Evolutionary conservation across 37 sponge, comb jelly and placozoan species (phyloP).

Genomic region (Ephydatia muelleri): DNA sequence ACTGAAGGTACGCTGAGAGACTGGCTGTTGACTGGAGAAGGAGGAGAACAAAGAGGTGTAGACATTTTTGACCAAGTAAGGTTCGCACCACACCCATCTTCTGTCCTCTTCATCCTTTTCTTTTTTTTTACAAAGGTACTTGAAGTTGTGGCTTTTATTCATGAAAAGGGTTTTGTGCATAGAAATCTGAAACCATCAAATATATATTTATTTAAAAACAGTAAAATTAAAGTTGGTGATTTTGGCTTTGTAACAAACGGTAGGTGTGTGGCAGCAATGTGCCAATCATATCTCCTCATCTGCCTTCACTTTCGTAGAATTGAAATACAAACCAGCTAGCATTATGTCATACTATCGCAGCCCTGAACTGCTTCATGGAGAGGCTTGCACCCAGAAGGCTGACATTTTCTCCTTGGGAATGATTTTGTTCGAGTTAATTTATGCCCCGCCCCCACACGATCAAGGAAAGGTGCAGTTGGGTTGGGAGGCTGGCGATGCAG

Average conservation of each 20-base stretch:
- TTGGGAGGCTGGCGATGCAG: too few species aligned
- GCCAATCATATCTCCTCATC: neutral
- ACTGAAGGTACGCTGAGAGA: slow-evolving; percentile 64
- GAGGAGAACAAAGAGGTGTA: slow-evolving; percentile 25
- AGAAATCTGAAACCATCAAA: slow-evolving; percentile 87
- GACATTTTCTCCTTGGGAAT: slow-evolving; percentile 81
- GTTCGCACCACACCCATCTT: neutral
- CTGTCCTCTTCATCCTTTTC: neutral
- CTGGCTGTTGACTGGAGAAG: slow-evolving; percentile 60
- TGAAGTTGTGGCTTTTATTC: slow-evolving; percentile 76
- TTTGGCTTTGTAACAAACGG: slow-evolving; percentile 75
- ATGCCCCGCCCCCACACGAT: neutral
- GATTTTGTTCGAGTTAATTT: slow-evolving; percentile 70
- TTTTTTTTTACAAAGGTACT: slow-evolving; percentile 44
- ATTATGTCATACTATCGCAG: slow-evolving; percentile 25
- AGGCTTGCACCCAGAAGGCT: slow-evolving; percentile 48
- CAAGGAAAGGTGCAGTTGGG: neutral
- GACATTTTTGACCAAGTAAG: slow-evolving; percentile 62
- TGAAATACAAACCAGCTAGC: neutral
- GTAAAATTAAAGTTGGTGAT: slow-evolving; percentile 79
- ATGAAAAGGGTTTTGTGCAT: slow-evolving; percentile 70
- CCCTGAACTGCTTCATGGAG: slow-evolving; percentile 55
- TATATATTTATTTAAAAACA: slow-evolving; percentile 81
- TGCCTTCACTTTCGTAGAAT: too few species aligned
- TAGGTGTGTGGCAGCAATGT: neutral